Conservation (phyloP, 2,888 invertebrate species). For the Noctua pronuba region DNA sequence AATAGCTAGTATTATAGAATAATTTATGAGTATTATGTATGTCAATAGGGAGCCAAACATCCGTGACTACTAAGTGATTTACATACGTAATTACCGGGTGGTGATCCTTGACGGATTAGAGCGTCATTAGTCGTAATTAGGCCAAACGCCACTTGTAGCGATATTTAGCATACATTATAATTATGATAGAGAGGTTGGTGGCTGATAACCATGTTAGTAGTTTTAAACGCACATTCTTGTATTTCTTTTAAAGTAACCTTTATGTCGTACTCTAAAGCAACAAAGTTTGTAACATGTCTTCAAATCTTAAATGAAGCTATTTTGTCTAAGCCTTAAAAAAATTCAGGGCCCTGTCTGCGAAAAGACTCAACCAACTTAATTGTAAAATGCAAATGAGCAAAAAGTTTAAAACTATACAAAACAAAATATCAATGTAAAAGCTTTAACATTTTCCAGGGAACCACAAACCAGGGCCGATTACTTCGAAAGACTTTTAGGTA, state of each 20-base stretch:
- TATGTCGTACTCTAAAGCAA: not conserved
- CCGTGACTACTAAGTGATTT: constrained; percentile 40
- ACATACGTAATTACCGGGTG: constrained; percentile 36
- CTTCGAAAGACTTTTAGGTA: constrained; percentile 49
- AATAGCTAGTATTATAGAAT: constrained; percentile 29
- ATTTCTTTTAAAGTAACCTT: not conserved
- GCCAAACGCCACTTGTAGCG: constrained; percentile 18
- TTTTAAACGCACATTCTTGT: not conserved
- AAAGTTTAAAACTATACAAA: constrained; percentile 19
- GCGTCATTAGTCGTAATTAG: constrained; percentile 11
- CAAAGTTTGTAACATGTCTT: not conserved
- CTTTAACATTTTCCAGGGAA: constrained; percentile 45
- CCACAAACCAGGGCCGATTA: constrained; percentile 36
- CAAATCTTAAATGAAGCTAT: not conserved
- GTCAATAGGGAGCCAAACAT: constrained; percentile 23
- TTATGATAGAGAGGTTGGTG: not conserved
- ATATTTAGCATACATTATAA: constrained; percentile 12
- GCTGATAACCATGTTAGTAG: not conserved
- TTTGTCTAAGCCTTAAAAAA: not conserved
- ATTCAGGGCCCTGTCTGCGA: not conserved
- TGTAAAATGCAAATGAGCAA: not conserved
- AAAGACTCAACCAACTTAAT: not conserved
- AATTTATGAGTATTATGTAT: constrained; percentile 27
- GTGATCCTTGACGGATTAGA: constrained; percentile 33
- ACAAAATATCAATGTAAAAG: constrained; percentile 31